A percentile compares a stretch with the other conserved stretches of the same genome.
phyloP scores from a whole-genome alignment of 2,888 invertebrate species.

The Parnassius mnemosyne region DNA sequence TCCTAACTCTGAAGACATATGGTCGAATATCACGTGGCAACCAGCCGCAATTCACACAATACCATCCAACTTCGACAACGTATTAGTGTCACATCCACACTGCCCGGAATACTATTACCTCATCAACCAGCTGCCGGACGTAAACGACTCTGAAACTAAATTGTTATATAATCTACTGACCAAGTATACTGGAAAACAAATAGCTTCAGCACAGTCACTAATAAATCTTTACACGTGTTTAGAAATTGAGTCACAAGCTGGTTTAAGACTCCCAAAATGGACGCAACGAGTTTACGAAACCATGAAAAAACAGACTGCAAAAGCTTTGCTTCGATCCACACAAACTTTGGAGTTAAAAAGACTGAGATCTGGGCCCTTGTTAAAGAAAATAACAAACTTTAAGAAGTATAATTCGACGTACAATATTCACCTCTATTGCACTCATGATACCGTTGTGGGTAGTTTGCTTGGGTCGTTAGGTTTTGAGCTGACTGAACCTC shows the following conservation, averaged over 20 bases:
- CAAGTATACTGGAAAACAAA: slow-evolving; percentile 17
- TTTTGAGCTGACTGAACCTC: slow-evolving; percentile 19
- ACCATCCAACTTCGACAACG: slow-evolving; percentile 16
- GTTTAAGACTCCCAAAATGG: slow-evolving; percentile 28
- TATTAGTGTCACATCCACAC: slow-evolving; percentile 11
- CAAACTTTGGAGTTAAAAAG: slow-evolving; percentile 17
- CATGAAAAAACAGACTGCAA: slow-evolving; percentile 21
- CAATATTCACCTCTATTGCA: slow-evolving; percentile 28
- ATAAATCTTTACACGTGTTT: slow-evolving; percentile 25
- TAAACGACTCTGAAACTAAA: slow-evolving; percentile 13
- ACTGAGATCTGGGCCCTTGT: slow-evolving; percentile 26
- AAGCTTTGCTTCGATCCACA: slow-evolving; percentile 5
- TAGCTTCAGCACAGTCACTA: slow-evolving; percentile 8
- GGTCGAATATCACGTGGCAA: slow-evolving; percentile 28
- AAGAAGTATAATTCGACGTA: slow-evolving; percentile 3
- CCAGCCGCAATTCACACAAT: slow-evolving; percentile 22
- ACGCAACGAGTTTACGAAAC: slow-evolving; percentile 12
- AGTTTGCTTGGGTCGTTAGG: slow-evolving; percentile 23
- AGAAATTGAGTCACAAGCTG: slow-evolving; percentile 26
- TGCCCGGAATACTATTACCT: slow-evolving; percentile 22
- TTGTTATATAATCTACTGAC: slow-evolving; percentile 19
- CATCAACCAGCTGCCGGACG: slow-evolving; percentile 4
- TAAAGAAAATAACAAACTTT: slow-evolving; percentile 16
- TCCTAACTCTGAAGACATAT: slow-evolving; percentile 19
- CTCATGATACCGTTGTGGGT: slow-evolving; percentile 27